Base-by-base conservation (phyloP, 2,888 invertebrate genomes). In the Syrista parreyssii region DNA sequence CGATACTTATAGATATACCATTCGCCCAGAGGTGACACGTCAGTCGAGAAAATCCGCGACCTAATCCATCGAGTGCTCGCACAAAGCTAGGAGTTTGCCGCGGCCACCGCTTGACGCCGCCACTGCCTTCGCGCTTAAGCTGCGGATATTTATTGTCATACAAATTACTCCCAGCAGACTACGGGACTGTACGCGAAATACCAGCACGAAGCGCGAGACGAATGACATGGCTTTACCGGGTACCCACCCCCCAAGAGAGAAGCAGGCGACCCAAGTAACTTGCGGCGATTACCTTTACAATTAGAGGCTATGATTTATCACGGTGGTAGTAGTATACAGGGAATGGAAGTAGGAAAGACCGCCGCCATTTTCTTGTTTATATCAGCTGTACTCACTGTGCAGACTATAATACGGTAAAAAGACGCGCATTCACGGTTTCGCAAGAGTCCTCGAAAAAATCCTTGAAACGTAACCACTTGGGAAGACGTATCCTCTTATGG, bases 21-120 rank as follows among this genome's bases (percentile, higher is more conserved):
- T 23, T 55, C 23, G 55, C 55, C 23, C 9, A 71, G 71, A 33
- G 12, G 12, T 71, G 33, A 31, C 71, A 23, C 71, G 71, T 71
- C 71, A 71, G 33, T 31, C 32, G 71, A 33, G 71, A 31, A 73
- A 83, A 82, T 82, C 79, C 74, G 76, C 79, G 77, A 76, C 79
- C 75, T 83, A 82, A 87, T 83, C 84, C 78, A 82, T 85, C 79
- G 88, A 86, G 86, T 82, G 80, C 81, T 79, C 75, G 79, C 78
- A 79, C 72, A 75, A 78, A 78, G 81, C 84, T 79, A 82, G 82
- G 78, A 85, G 83, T 82, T 88, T 86, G 81, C 79, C 76, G 80
- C 76, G 80, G 75, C 76, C 68, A 76, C 83, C 87, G 85, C 72
- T 15, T 76, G 84, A 84, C 83, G 86, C 84, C 87, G 85, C 83